Evolutionary conservation across 2,888 invertebrate genomes (phyloP), one percentile per base, ranked within the genome.

Genomic region (Eristalis tenax): DNA sequence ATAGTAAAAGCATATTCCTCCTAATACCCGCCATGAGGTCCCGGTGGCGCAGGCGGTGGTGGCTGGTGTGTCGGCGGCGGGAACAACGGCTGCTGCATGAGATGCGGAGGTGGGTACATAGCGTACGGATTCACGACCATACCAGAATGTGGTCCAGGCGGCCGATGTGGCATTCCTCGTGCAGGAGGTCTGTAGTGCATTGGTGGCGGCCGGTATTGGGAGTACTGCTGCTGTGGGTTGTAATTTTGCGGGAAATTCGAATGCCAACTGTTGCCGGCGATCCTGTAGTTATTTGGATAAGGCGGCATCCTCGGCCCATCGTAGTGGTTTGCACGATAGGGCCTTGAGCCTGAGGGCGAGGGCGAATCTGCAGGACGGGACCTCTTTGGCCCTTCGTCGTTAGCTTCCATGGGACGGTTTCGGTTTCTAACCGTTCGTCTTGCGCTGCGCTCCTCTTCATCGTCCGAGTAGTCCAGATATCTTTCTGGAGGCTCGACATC

Each of bases 381-480:
- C 6, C 74, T 35, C n/a, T 82, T 84, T 23, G 89, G 84, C 38
- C 26, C 65, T 13, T 74, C 23, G 22, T 88, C 75, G 1, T 43
- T 40, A 26, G 80, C 74, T 40, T 89, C 89, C 13, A 90, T 91
- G 26, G 90, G 89, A 26, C 90, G 90, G 8, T 90, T 90, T 40
- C 92, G 91, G 70, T 93, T 91, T 8, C 92, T 90, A 6, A 89
- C 89, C 3, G 93, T 92, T 75, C 91, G 91, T 75, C 93, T 94
- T 0, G 94, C 94, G 81, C 92, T 91, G 18, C 95, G 94, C 91
- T 98, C 98, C 83, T 96, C 95, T 90, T 98, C 98, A 91, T 98
- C 98, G 91, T 98, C 98, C 0, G 98, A 98, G 92, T 95, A 98
- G 38, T 98, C 98, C 0, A 95, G 89, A 88, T 94, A 95, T 90